A percentile compares a stretch with the other conserved stretches of the same genome.
phyloP scores from a whole-genome alignment of 2,797 vertebrate species.

The Holocentrus rufus region DNA sequence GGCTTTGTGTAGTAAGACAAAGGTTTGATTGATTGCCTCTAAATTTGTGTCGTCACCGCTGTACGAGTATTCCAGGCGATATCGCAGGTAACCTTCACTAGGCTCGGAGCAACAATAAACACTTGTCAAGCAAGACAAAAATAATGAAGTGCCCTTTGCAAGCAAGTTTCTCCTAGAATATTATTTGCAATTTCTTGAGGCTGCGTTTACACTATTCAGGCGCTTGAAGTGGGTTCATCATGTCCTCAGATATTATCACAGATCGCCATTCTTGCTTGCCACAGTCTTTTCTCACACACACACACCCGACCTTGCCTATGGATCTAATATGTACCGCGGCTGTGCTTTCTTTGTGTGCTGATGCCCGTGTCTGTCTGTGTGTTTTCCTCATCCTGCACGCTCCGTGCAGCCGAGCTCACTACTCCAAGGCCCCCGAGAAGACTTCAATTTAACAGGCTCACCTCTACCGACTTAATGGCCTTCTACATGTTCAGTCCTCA shows the following conservation, averaged over 20 bases:
- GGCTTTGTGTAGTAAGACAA: slow-evolving; percentile 80
- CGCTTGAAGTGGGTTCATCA: slow-evolving; percentile 15
- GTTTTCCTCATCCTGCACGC: no score
- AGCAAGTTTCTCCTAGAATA: slow-evolving; percentile 55
- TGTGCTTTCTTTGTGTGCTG: neutral
- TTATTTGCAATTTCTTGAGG: slow-evolving; percentile 52
- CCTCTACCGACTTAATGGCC: slow-evolving; percentile 3
- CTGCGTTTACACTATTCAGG: slow-evolving; percentile 38
- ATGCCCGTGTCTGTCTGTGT: neutral
- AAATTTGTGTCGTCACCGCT: slow-evolving; percentile 76
- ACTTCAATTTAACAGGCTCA: neutral
- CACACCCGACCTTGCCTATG: slow-evolving; percentile 4
- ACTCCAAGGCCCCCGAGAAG: neutral
- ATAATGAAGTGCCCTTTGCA: slow-evolving; percentile 75
- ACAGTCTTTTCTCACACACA: no score
- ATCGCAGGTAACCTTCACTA: slow-evolving; percentile 75
- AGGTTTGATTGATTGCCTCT: slow-evolving; percentile 84
- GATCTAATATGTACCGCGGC: neutral
- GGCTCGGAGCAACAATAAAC: slow-evolving; percentile 72
- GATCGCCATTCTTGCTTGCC: slow-evolving; percentile 8
- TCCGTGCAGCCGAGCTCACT: neutral
- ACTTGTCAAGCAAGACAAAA: slow-evolving; percentile 73
- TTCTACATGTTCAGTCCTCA: neutral
- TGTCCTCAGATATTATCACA: slow-evolving; percentile 31
- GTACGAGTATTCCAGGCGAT: slow-evolving; percentile 67